Percentiles rank a stretch among this genome's conserved stretches.
Conservation (phyloP, 2,888 invertebrate genomes). For the Cordilura impudica region DNA sequence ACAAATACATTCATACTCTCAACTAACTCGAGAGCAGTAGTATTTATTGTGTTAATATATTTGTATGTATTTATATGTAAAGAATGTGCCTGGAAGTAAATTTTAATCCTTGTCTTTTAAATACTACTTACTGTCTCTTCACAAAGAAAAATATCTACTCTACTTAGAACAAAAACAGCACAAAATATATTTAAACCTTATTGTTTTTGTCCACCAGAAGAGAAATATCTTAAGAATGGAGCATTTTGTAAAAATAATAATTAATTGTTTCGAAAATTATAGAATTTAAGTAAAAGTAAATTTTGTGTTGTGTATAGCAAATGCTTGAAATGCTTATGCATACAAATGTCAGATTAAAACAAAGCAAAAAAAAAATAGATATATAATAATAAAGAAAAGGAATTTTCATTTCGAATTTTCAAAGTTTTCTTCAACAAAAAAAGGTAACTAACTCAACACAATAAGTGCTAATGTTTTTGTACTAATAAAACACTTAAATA, state of each 20-base stretch:
- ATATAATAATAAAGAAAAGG: too few relatives aligned
- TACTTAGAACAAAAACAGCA: background rate
- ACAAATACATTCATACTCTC: background rate
- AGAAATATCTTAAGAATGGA: slow-evolving; percentile 41
- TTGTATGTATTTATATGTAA: slow-evolving; percentile 31
- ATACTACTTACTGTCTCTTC: slow-evolving; percentile 19
- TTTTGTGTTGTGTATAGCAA: background rate
- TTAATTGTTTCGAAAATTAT: background rate
- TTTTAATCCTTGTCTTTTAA: slow-evolving; percentile 57
- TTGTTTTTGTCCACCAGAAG: slow-evolving; percentile 41
- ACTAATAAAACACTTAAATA: background rate
- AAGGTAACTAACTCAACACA: background rate
- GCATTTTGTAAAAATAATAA: background rate
- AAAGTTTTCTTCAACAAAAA: background rate
- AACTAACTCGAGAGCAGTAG: background rate
- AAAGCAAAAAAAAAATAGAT: too few relatives aligned
- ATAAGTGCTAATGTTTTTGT: background rate
- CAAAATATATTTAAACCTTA: slow-evolving; percentile 26
- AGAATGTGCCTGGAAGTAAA: slow-evolving; percentile 48
- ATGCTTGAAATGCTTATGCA: background rate
- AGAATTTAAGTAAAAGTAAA: background rate
- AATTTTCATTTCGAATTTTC: background rate
- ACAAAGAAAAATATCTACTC: background rate
- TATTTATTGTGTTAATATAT: background rate
- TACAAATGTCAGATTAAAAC: background rate